These are phyloP conservation scores for Drosophila murphyi DNA, from an alignment of 1,140 invertebrate species.

Conservation along the genomic window DNA sequence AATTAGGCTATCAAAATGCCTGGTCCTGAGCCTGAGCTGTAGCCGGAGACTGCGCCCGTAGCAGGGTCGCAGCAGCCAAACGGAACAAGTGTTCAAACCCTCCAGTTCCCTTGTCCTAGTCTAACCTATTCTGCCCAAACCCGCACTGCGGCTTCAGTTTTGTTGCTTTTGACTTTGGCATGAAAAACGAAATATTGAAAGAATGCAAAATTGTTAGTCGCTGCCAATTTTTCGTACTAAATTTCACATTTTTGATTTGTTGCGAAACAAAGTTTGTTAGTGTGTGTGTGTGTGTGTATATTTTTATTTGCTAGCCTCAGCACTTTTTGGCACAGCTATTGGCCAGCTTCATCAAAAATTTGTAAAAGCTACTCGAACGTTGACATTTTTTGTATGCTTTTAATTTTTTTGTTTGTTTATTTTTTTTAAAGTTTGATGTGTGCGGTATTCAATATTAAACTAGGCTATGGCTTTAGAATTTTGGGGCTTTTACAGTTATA, in stretches of 20 bases:
- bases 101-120: background rate
- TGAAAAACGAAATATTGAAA: constrained; percentile 32
- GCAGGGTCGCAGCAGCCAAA: constrained; percentile 37
- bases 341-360: constrained; percentile 62
- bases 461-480: constrained; percentile 12
- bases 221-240: constrained; percentile 26
- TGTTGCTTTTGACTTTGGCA: constrained; percentile 36
- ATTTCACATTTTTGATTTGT: constrained; percentile 64
- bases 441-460: constrained; percentile 30
- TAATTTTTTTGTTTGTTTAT: background rate
- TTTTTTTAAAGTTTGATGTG: constrained; percentile 35
- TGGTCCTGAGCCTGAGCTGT: constrained; percentile 2
- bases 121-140: background rate
- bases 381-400: constrained; percentile 66
- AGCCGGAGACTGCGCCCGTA: background rate
- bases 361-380: constrained; percentile 70
- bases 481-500: background rate
- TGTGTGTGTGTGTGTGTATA: constrained; percentile 14
- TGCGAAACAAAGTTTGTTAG: constrained; percentile 64
- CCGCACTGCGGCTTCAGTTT: constrained; percentile 30
- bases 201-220: constrained; percentile 23
- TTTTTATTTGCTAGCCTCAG: constrained; percentile 12
- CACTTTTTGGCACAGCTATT: constrained; percentile 53
- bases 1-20: constrained; percentile 82
- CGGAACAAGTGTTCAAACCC: constrained; percentile 56